A percentile compares a stretch with the other conserved stretches of the same genome.
Conservation (phyloP, 2,113 vertebrate genomes). For the Hylia prasina region DNA sequence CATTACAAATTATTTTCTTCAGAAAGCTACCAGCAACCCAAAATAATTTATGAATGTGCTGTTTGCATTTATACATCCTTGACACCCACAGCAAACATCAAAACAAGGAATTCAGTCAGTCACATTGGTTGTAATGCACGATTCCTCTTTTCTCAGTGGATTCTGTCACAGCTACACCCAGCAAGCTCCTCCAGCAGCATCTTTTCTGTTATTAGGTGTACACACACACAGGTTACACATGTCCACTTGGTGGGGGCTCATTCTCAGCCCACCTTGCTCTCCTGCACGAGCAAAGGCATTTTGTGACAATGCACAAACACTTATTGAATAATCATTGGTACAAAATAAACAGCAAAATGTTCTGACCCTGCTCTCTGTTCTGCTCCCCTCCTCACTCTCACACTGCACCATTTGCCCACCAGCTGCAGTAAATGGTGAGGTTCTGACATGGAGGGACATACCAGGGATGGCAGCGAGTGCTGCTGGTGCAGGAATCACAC, state of each 20-base stretch:
- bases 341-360: neutral
- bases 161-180: conserved; percentile 16
- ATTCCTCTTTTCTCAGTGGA: neutral
- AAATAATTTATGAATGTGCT: conserved; percentile 59
- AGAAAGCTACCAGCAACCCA: conserved; percentile 53
- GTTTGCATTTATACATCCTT: conserved; percentile 55
- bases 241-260: neutral
- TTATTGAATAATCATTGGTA: rapidly evolving
- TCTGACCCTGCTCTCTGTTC: neutral
- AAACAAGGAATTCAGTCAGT: conserved; percentile 57
- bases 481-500: neutral
- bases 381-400: neutral
- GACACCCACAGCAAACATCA: conserved; percentile 57
- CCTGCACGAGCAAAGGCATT: neutral
- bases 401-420: neutral
- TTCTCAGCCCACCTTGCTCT: neutral
- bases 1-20: conserved; percentile 57
- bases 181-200: neutral
- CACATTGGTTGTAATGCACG: conserved; percentile 16
- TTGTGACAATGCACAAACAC: rapidly evolving
- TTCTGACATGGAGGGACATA: rapidly evolving
- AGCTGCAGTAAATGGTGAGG: neutral
- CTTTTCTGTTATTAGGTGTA: neutral
- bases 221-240: rapidly evolving
- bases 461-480: neutral